Percentiles rank a stretch among this genome's conserved stretches.
These are phyloP conservation scores for Drosophila macrothrix DNA, from an alignment of 2,888 invertebrate genomes.

Conservation along the genomic window DNA sequence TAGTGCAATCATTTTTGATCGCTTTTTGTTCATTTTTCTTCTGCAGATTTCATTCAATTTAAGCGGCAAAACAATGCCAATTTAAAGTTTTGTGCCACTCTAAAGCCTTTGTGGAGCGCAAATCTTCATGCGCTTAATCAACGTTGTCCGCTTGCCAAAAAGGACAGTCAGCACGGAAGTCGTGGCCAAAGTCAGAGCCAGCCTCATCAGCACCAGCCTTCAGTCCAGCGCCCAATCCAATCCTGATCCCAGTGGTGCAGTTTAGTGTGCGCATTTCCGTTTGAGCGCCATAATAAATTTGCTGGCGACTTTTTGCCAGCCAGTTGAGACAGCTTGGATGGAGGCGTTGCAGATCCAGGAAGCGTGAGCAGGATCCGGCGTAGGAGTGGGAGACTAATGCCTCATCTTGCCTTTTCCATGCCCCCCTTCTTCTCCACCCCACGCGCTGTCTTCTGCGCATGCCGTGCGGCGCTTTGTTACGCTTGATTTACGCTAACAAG, in stretches of 20 bases:
- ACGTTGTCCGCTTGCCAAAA: conserved; percentile 55
- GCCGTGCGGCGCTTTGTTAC: conserved; percentile 74
- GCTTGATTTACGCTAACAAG: conserved; percentile 81
- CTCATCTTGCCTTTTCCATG: conserved; percentile 53
- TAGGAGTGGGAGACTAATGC: conserved; percentile 47
- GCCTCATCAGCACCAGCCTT: conserved; percentile 19
- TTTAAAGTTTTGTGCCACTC: conserved; percentile 32
- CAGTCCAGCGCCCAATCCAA: conserved; percentile 27
- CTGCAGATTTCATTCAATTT: conserved; percentile 20
- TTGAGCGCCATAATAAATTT: conserved; percentile 77
- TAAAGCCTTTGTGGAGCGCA: conserved; percentile 30
- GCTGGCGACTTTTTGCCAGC: conserved; percentile 67
- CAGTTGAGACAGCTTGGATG: conserved; percentile 57
- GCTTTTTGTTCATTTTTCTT: not conserved
- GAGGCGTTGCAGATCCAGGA: conserved; percentile 14
- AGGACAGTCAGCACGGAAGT: conserved; percentile 52
- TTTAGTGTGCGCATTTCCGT: conserved; percentile 74
- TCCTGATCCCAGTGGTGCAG: conserved; percentile 67
- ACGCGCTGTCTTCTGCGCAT: conserved; percentile 38
- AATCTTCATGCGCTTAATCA: conserved; percentile 66
- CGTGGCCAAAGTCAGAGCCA: conserved; percentile 15
- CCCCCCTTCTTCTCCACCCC: not conserved
- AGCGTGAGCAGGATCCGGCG: not conserved
- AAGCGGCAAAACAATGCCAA: conserved; percentile 23
- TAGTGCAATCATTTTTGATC: not conserved